These are phyloP conservation scores for Tachysurus vachellii DNA, from an alignment of 2,113 vertebrate genomes.

Conservation along the genomic window DNA sequence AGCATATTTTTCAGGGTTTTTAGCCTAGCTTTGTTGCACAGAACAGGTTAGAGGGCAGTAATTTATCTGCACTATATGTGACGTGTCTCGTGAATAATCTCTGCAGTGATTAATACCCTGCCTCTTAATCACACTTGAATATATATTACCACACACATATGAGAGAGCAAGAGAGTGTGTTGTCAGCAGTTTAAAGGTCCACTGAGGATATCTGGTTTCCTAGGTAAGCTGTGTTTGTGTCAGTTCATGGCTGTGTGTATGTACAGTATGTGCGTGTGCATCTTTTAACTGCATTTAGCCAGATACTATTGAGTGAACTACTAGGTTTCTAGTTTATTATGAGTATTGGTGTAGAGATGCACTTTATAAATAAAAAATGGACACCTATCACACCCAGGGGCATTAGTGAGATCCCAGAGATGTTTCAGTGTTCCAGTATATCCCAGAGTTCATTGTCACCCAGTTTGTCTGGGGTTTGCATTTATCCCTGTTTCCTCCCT, in stretches of 20 bases:
- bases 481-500: too few species aligned
- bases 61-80: background rate
- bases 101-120: conserved; percentile 34
- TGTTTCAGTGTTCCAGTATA: background rate
- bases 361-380: background rate
- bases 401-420: background rate
- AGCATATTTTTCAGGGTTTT: background rate
- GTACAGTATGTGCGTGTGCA: background rate
- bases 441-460: background rate
- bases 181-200: conserved; percentile 45
- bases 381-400: background rate
- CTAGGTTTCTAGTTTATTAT: background rate
- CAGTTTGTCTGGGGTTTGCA: too few species aligned
- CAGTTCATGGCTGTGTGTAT: background rate
- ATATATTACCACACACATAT: conserved; percentile 21
- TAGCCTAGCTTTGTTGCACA: background rate
- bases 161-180: conserved; percentile 15
- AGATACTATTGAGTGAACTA: background rate
- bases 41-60: conserved; percentile 9
- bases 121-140: conserved; percentile 12
- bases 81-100: conserved; percentile 36
- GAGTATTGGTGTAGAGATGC: background rate
- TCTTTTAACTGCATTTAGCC: background rate
- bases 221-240: conserved; percentile 35
- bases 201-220: conserved; percentile 22